Conservation (phyloP, 2,888 invertebrate genomes). For the Anodontia alba region DNA sequence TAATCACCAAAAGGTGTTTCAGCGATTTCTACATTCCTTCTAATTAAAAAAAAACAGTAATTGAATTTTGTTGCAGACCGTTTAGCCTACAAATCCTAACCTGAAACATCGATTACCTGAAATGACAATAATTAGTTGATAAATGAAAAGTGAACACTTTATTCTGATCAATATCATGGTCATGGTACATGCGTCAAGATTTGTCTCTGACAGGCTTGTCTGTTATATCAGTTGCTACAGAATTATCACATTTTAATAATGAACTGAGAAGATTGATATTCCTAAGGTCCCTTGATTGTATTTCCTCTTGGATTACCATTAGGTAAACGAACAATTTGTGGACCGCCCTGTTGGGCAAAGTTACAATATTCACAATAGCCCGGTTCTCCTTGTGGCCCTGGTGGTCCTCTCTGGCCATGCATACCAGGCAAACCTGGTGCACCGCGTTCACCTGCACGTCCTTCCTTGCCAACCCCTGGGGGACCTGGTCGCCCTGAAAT, state of each 20-base stretch:
- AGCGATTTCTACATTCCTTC: no score
- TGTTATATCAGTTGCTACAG: background rate
- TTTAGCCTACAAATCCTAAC: no score
- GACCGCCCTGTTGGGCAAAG: conserved; percentile 58
- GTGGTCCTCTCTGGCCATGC: conserved; percentile 87
- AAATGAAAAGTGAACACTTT: no score
- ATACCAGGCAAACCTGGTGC: conserved; percentile 77
- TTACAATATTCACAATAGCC: conserved; percentile 89
- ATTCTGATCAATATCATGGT: background rate
- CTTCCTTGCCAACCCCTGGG: conserved; percentile 89
- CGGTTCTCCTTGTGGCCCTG: conserved; percentile 86
- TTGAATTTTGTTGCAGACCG: no score
- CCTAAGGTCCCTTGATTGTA: conserved; percentile 79
- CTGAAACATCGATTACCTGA: no score
- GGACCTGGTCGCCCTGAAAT: conserved; percentile 87
- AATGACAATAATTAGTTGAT: no score
- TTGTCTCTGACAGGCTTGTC: background rate
- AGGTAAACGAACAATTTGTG: conserved; percentile 64
- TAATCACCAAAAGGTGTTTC: no score
- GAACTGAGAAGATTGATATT: conserved; percentile 33
- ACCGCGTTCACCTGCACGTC: conserved; percentile 90
- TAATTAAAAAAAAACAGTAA: no score
- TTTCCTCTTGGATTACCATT: conserved; percentile 62
- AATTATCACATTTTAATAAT: conserved; percentile 2
- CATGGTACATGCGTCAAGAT: background rate